These are phyloP conservation scores for Rhagoletis pomonella DNA, from an alignment of 1,140 invertebrate species.

Conservation along the genomic window DNA sequence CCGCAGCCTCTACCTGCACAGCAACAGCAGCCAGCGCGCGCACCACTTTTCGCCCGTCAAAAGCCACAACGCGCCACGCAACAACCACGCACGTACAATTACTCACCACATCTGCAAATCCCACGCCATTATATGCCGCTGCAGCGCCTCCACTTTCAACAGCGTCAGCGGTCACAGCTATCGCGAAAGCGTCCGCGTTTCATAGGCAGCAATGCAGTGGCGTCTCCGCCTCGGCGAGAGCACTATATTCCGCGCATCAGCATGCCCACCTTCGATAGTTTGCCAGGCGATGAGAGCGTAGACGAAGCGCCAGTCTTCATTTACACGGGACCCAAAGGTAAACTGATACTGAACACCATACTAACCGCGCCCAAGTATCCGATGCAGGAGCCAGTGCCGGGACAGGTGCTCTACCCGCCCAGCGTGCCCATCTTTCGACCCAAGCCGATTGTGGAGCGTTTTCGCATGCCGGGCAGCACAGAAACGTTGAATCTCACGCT, in stretches of 20 bases:
- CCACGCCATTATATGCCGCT: neutral
- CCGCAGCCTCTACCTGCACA: neutral
- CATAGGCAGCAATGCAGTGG: constrained; percentile 29
- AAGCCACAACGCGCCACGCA: neutral
- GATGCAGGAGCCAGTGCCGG: constrained; percentile 70
- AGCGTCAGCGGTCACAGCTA: neutral
- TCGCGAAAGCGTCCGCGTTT: neutral
- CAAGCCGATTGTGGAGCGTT: constrained; percentile 66
- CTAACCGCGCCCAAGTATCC: constrained; percentile 65
- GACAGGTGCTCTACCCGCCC: constrained; percentile 67
- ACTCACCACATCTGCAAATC: constrained; percentile 47
- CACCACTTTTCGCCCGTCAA: neutral
- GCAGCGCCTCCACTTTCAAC: constrained; percentile 56
- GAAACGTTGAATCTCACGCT: constrained; percentile 64
- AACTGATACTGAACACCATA: constrained; percentile 69
- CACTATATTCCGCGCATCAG: constrained; percentile 54
- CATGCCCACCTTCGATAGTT: constrained; percentile 66
- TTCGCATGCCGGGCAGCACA: constrained; percentile 60
- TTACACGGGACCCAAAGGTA: constrained; percentile 65
- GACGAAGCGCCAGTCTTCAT: constrained; percentile 62
- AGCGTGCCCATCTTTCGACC: constrained; percentile 68
- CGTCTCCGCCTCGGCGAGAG: constrained; percentile 31
- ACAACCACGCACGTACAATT: neutral
- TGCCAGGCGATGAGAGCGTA: constrained; percentile 62
- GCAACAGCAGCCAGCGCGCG: neutral